A percentile compares a stretch with the other conserved stretches of the same genome.
Evolutionary conservation across 2,797 vertebrate species (phyloP).

Genomic region (Pempheris klunzingeri): DNA sequence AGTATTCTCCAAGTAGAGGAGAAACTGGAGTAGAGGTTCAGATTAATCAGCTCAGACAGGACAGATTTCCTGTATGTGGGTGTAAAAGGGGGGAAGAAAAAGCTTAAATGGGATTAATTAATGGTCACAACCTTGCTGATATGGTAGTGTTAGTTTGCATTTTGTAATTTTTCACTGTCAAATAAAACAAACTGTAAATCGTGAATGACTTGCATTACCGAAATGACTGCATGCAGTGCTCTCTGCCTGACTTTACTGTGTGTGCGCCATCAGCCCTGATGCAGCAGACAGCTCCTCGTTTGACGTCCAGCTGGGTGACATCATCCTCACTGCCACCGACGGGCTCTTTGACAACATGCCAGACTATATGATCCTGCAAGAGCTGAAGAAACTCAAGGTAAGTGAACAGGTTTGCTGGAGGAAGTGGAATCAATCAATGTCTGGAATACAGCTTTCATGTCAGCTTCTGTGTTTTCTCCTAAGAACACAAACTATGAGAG

Average conservation of each 20-base stretch:
- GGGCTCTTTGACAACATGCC: constrained; percentile 99
- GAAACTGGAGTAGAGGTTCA: constrained; percentile 16
- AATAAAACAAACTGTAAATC: not conserved
- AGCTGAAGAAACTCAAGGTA: constrained; percentile 97
- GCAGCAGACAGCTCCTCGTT: constrained; percentile 97
- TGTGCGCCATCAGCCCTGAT: constrained; percentile 88
- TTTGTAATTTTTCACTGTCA: not conserved
- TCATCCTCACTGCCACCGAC: constrained; percentile 97
- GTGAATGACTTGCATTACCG: not conserved
- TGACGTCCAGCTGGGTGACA: constrained; percentile 97
- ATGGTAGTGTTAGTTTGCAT: not conserved
- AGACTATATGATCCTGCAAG: constrained; percentile 98
- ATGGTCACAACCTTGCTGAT: constrained; percentile 13
- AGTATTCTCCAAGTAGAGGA: constrained; percentile 7
- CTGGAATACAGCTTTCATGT: not conserved
- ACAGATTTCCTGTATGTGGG: constrained; percentile 16
- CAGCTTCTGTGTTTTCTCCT: constrained; percentile 26
- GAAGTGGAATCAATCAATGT: not conserved
- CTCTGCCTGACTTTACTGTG: not conserved
- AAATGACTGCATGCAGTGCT: not conserved
- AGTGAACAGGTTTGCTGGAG: not conserved
- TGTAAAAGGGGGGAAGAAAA: not conserved
- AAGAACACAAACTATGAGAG: constrained; percentile 98
- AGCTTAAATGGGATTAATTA: constrained; percentile 14
- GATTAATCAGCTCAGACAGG: constrained; percentile 34